phyloP scores from a whole-genome alignment of 2,888 invertebrate species.

The Phasia obesa region DNA sequence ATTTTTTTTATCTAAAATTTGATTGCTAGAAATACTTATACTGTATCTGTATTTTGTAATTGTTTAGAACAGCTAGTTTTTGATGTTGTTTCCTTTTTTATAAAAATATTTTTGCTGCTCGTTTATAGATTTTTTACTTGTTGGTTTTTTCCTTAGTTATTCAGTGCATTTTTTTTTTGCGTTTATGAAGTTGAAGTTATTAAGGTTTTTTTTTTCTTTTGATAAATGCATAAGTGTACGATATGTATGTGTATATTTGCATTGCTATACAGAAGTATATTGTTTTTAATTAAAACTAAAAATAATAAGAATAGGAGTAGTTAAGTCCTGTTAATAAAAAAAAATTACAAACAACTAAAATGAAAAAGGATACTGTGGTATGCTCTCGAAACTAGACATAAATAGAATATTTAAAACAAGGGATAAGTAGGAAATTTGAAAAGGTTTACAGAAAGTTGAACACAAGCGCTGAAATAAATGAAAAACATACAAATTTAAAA shows the following conservation, averaged over 20 bases:
- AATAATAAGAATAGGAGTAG: conserved; percentile 42
- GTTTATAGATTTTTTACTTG: conserved; percentile 35
- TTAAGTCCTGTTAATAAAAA: conserved; percentile 21
- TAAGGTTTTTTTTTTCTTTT: conserved; percentile 43
- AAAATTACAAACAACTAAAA: conserved; percentile 15
- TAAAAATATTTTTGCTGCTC: conserved; percentile 11
- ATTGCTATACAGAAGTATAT: conserved; percentile 34
- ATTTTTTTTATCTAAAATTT: conserved; percentile 29
- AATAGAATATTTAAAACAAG: conserved; percentile 25
- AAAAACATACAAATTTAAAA: not conserved
- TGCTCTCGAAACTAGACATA: conserved; percentile 16
- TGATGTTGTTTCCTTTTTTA: conserved; percentile 41
- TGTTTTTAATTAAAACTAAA: conserved; percentile 63
- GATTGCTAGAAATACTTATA: conserved; percentile 28
- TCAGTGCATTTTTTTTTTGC: conserved; percentile 17
- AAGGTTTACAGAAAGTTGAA: not conserved
- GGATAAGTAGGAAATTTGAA: conserved; percentile 20
- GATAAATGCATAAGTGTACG: not conserved
- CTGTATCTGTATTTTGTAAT: conserved; percentile 44
- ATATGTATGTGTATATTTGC: not conserved
- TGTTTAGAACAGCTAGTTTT: conserved; percentile 46
- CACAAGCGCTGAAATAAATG: not conserved
- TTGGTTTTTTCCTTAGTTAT: conserved; percentile 3
- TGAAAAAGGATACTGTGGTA: too few species aligned
- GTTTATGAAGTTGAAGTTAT: conserved; percentile 61